These are phyloP conservation scores for Lysandra bellargus DNA, from an alignment of 2,888 invertebrate species.

Conservation along the genomic window DNA sequence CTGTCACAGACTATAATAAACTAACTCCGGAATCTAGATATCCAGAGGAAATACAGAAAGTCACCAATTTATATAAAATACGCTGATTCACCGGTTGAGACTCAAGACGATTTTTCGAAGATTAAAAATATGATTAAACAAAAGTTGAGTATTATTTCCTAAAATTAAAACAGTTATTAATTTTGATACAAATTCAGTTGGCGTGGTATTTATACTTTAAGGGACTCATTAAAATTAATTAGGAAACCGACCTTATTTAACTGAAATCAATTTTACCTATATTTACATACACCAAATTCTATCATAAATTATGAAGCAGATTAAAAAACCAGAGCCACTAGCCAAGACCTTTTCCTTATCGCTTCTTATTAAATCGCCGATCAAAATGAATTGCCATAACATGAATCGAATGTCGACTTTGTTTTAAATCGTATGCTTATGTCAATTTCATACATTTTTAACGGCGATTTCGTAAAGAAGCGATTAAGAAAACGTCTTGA, in stretches of 20 bases:
- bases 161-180: not conserved
- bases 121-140: not conserved
- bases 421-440: too few species aligned
- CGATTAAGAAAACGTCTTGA: too few species aligned
- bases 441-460: too few species aligned
- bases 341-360: too few species aligned
- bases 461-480: too few species aligned
- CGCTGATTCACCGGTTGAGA: not conserved
- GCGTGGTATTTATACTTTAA: not conserved
- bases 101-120: not conserved
- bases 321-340: not conserved
- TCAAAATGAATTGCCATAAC: too few species aligned
- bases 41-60: not conserved
- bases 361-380: too few species aligned
- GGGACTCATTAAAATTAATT: slow-evolving; percentile 1
- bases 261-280: not conserved
- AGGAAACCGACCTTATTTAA: not conserved
- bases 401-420: too few species aligned
- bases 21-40: not conserved
- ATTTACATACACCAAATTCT: not conserved
- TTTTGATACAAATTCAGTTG: not conserved
- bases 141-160: not conserved
- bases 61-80: not conserved
- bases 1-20: not conserved
- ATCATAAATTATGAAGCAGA: slow-evolving; percentile 7